A percentile compares a stretch with the other conserved stretches of the same genome.
phyloP scores from a whole-genome alignment of 2,113 vertebrate species.

The Urocolius indicus region DNA sequence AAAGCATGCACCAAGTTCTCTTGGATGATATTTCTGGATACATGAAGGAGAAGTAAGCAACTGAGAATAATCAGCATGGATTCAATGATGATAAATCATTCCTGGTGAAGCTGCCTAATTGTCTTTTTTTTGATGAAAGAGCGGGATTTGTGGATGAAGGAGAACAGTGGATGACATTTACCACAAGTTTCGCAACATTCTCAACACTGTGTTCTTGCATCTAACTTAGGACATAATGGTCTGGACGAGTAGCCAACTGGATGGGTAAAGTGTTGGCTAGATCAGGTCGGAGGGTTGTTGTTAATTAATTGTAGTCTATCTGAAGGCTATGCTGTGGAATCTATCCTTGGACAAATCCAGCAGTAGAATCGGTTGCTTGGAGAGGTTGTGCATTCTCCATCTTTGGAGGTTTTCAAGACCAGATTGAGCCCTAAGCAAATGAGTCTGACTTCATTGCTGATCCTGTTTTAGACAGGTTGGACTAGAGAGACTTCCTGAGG shows the following conservation, averaged over 20 bases:
- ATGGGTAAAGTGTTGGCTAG: not conserved
- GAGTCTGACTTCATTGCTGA: not conserved
- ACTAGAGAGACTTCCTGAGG: not conserved
- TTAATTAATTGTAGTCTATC: not conserved
- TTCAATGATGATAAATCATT: not conserved
- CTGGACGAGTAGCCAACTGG: not conserved
- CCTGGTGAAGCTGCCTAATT: not conserved
- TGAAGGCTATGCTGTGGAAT: not conserved
- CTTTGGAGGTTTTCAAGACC: not conserved
- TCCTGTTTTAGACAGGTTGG: not conserved
- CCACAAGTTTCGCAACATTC: not conserved
- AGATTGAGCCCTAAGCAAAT: not conserved
- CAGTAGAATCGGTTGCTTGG: not conserved
- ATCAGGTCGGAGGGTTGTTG: not conserved
- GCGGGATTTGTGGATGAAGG: not conserved
- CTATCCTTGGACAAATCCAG: not conserved
- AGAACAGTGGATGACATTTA: not conserved
- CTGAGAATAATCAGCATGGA: not conserved
- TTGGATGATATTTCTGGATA: not conserved
- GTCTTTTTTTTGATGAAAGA: not conserved
- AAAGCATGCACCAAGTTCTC: not conserved
- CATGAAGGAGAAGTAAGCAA: not conserved
- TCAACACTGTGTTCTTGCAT: not conserved
- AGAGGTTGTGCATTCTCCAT: not conserved
- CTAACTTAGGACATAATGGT: not conserved